Evolutionary conservation across 2,888 invertebrate genomes (phyloP), one percentile per base, ranked within the genome.

Genomic region (Apomyelois bistriatella): DNA sequence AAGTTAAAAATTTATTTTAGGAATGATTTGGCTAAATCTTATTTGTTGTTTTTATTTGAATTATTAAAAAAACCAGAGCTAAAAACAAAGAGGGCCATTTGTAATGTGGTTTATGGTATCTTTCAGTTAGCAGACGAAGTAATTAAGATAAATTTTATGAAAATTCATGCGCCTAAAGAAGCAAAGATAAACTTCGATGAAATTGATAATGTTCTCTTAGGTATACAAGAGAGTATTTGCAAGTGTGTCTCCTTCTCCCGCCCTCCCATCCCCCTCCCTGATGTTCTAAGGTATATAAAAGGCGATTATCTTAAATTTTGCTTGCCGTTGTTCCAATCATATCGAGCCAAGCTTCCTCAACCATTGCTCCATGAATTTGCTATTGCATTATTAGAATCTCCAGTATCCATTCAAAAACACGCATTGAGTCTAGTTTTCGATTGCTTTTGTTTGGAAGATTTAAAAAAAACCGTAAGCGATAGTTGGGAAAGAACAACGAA

Each of bases 1-100:
- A 81, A 79, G 61, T 48, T 85, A 3, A 76, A 62, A 65, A 62
- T 74, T 47, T 85, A 81, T 57, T 85, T 80, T 59, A 52, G 65
- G 7, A 55, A 72, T 49, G 81, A 82, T 56, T 50, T 81, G 28
- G 66, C 73, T 0, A 64, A 68, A 53, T 57, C 69, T 16, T 76
- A 64, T 56, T 47, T 76, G 3, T 55, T 62, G 7, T 70, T 70
- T 41, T 77, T 72, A 36, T 53, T 62, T 7, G 16, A 56, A 36
- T 58, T 52, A 6, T 53, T 60, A 5, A 12, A 22, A 3, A 30
- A 36, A n/a, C 37, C 52, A 17, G 46, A 56, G 10, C 16, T 52
- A 48, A 46, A n/a, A 7, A 5, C 0, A n/a, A 0, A 36, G n/a
- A 10, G 6, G 6, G 1, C 7, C 17, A 36, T 51, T n/a, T 12